phyloP scores from a whole-genome alignment of 2,797 vertebrate species.

The Synaphobranchus kaupii region DNA sequence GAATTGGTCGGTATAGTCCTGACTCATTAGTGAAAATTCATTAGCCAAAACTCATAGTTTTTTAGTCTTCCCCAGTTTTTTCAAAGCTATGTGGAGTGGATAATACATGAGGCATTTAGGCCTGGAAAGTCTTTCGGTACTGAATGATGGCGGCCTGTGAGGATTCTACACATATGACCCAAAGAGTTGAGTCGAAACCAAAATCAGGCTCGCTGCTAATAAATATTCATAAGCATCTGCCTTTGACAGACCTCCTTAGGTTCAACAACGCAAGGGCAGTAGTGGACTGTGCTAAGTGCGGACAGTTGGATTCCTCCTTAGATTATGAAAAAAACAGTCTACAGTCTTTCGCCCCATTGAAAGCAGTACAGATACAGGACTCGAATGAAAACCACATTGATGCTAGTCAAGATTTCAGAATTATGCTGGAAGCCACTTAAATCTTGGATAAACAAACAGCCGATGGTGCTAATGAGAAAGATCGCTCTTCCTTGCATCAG shows the following conservation, averaged over 20 bases:
- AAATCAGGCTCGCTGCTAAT: conserved; percentile 15
- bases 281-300: not conserved
- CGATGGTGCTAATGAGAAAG: not conserved
- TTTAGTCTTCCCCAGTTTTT: not conserved
- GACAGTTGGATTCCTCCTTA: not conserved
- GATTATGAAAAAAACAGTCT: not conserved
- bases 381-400: not conserved
- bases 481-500: too few species aligned
- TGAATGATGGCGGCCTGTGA: not conserved
- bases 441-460: not conserved
- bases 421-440: not conserved
- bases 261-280: not conserved
- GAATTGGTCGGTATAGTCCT: not conserved
- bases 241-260: conserved; percentile 16
- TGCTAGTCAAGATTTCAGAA: not conserved
- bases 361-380: not conserved
- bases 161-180: not conserved
- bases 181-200: conserved; percentile 29
- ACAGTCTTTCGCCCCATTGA: not conserved
- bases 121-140: not conserved
- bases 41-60: not conserved
- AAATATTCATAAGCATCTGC: conserved; percentile 57
- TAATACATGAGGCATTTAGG: not conserved
- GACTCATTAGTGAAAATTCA: not conserved
- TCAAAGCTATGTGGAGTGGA: not conserved